A percentile compares a stretch with the other conserved stretches of the same genome.
phyloP scores from a whole-genome alignment of 2,888 invertebrate genomes.

The Mythimna pallens region DNA sequence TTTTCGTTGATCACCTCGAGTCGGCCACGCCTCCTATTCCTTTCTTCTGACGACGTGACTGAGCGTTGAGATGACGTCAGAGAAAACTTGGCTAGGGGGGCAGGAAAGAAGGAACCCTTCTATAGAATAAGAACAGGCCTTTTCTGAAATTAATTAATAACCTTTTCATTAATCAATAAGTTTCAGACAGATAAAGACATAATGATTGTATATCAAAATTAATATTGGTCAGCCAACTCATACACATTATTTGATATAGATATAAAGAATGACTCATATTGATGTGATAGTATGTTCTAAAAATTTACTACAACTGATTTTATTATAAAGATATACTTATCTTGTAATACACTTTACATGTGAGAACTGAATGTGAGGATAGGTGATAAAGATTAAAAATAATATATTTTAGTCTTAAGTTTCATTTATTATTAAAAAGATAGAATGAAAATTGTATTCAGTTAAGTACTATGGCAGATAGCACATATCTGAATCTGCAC shows the following conservation, averaged over 20 bases:
- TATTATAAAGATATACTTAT: slow-evolving; percentile 14
- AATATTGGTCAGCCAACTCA: neutral
- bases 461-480: neutral
- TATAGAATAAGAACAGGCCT: no score
- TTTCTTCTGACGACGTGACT: no score
- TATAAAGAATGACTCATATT: slow-evolving; percentile 9
- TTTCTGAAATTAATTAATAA: no score
- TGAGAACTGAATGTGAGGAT: neutral
- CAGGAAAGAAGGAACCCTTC: no score
- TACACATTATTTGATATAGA: neutral
- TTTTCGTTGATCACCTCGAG: no score
- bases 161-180: slow-evolving; percentile 1
- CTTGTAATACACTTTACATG: slow-evolving; percentile 12
- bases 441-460: neutral
- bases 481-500: neutral
- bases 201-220: neutral
- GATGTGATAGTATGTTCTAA: neutral
- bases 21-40: no score
- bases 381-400: neutral
- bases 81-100: no score
- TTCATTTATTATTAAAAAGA: neutral
- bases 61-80: no score
- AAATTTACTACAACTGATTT: neutral
- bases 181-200: neutral
- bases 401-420: neutral